Percentiles rank a stretch among this genome's conserved stretches.
Conservation (phyloP, 35 echinoderm and acorn worm genomes). For the Eucidaris tribuloides region DNA sequence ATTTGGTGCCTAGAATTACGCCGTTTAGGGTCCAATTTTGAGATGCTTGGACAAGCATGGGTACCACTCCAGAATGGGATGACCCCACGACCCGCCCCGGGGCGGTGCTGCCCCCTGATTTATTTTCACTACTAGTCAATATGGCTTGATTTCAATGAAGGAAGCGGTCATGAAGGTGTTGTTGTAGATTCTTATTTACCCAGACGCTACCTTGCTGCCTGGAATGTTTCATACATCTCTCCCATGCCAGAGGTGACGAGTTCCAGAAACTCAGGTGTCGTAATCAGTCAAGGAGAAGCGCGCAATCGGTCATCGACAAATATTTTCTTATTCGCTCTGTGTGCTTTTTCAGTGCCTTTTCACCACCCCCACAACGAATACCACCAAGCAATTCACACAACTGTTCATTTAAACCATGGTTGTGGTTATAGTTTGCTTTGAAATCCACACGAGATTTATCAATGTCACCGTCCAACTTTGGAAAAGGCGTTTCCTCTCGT, state of each 20-base stretch:
- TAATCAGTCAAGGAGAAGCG: conserved; percentile 66
- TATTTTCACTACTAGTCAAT: too few species aligned
- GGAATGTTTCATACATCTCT: conserved; percentile 75
- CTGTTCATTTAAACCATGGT: too few species aligned
- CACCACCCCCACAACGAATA: conserved; percentile 46
- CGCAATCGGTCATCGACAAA: conserved; percentile 62
- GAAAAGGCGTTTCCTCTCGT: too few species aligned
- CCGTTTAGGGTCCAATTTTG: too few species aligned
- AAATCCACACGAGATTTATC: too few species aligned
- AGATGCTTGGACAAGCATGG: too few species aligned
- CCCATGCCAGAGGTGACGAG: conserved; percentile 67
- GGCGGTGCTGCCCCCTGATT: too few species aligned
- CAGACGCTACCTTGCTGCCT: conserved; percentile 43
- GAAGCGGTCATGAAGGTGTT: not conserved
- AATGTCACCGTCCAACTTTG: too few species aligned
- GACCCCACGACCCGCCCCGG: too few species aligned
- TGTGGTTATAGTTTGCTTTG: too few species aligned
- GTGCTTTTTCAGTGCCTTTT: conserved; percentile 53
- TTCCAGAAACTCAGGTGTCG: conserved; percentile 65
- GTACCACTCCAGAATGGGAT: too few species aligned
- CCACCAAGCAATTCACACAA: conserved; percentile 6
- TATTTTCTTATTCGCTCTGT: conserved; percentile 68
- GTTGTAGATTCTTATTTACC: conserved; percentile 33
- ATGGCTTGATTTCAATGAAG: not conserved
- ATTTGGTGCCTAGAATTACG: too few species aligned